phyloP scores from a whole-genome alignment of 2,113 vertebrate genomes.

The Phoenicopterus ruber region DNA sequence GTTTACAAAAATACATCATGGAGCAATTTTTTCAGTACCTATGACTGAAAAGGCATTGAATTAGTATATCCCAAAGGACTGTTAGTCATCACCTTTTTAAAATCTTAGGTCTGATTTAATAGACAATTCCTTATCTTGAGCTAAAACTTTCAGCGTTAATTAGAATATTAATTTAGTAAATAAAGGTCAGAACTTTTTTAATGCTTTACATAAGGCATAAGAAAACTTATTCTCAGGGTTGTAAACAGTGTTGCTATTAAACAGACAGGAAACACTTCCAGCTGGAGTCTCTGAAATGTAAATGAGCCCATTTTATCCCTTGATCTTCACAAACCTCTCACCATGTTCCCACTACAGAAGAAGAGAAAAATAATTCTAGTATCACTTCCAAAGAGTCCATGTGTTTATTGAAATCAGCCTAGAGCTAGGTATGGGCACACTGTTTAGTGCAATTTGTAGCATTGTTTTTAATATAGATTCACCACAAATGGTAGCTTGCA shows the following conservation, averaged over 20 bases:
- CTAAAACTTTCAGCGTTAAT: not conserved
- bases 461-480: not conserved
- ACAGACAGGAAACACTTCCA: conserved; percentile 19
- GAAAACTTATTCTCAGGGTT: not conserved
- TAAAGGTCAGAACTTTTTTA: not conserved
- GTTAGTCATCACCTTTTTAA: not conserved
- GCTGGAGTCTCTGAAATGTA: conserved; percentile 30
- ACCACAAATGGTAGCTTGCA: not conserved
- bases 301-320: conserved; percentile 34
- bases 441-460: not conserved
- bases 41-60: not conserved
- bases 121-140: not conserved
- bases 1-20: not conserved
- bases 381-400: not conserved
- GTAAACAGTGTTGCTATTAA: not conserved
- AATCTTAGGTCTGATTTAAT: not conserved
- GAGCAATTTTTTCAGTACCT: not conserved
- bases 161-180: conserved; percentile 26
- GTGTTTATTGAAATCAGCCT: not conserved
- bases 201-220: not conserved
- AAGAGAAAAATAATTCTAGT: not conserved
- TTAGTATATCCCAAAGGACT: not conserved
- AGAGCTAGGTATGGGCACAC: not conserved
- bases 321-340: conserved; percentile 44
- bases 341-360: not conserved